Conservation (phyloP, 2,888 invertebrate genomes). For the Drosophila ezoana region DNA sequence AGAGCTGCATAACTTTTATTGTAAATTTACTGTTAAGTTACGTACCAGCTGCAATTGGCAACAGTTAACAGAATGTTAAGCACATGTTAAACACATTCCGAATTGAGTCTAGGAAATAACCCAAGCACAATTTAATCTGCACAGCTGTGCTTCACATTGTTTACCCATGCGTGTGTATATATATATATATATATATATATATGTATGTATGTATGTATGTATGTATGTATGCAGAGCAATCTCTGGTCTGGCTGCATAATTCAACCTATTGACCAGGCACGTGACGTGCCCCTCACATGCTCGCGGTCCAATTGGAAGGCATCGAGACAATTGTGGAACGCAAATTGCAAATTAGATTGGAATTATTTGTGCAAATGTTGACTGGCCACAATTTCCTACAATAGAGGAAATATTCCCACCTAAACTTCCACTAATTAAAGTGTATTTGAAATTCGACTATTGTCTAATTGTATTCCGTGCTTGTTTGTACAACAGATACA, state of each 20-base stretch:
- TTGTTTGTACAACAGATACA: slow-evolving; percentile 8
- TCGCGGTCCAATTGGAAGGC: too few species aligned
- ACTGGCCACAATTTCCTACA: not conserved
- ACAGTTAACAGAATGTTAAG: not conserved
- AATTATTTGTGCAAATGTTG: not conserved
- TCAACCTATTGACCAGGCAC: slow-evolving; percentile 1
- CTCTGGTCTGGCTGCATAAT: slow-evolving; percentile 4
- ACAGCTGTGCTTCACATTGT: slow-evolving; percentile 30
- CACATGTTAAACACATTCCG: not conserved
- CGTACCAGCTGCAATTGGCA: not conserved
- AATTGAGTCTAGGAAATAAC: slow-evolving; percentile 3
- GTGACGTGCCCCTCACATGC: slow-evolving; percentile 5
- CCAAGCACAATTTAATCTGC: slow-evolving; percentile 3
- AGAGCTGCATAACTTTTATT: too few species aligned
- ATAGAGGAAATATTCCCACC: too few species aligned
- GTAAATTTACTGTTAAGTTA: not conserved
- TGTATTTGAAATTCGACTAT: not conserved
- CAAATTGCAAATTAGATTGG: not conserved
- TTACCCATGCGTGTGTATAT: too few species aligned
- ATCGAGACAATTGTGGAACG: too few species aligned
- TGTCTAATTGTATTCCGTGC: too few species aligned
- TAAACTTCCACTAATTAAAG: not conserved
- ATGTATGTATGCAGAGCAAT: not conserved
- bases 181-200: not conserved
- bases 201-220: not conserved